Conservation (phyloP, 2,888 invertebrate genomes). For the Eulithis testata region DNA sequence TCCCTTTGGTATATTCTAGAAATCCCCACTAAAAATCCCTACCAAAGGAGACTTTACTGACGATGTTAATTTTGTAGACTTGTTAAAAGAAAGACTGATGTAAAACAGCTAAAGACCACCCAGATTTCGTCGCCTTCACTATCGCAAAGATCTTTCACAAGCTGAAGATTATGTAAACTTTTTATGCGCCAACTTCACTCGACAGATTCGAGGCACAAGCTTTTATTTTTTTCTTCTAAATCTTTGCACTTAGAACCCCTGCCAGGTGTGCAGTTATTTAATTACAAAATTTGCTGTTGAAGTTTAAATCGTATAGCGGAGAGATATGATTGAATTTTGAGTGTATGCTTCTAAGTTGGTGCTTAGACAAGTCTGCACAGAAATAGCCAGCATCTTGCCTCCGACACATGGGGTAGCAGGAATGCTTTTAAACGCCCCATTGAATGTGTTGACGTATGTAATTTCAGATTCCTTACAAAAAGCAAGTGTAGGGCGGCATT, state of each 20-base stretch:
- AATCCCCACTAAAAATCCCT: too few species aligned
- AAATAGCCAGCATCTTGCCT: slow-evolving; percentile 54
- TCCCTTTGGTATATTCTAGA: too few species aligned
- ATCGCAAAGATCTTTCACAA: slow-evolving; percentile 36
- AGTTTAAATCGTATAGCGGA: slow-evolving; percentile 16
- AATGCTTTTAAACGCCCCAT: slow-evolving; percentile 73
- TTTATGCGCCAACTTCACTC: slow-evolving; percentile 22
- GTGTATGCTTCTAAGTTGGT: slow-evolving; percentile 13
- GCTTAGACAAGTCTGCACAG: slow-evolving; percentile 42
- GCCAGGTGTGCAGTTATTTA: slow-evolving; percentile 37
- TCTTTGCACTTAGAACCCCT: slow-evolving; percentile 32
- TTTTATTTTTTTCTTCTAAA: slow-evolving; percentile 34
- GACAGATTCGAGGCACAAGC: slow-evolving; percentile 26
- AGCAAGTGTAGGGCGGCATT: slow-evolving; percentile 57
- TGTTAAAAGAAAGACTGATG: not conserved
- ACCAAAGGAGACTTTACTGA: too few species aligned
- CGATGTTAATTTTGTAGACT: not conserved
- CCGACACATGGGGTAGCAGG: slow-evolving; percentile 56
- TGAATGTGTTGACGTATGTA: slow-evolving; percentile 74
- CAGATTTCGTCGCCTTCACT: slow-evolving; percentile 9
- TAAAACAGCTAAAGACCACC: slow-evolving; percentile 13
- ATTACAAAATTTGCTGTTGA: slow-evolving; percentile 5
- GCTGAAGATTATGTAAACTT: slow-evolving; percentile 24
- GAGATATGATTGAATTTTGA: slow-evolving; percentile 14
- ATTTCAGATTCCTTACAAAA: slow-evolving; percentile 73